A percentile compares a stretch with the other conserved stretches of the same genome.
These are phyloP conservation scores for Coenobita brevimanus DNA, from an alignment of 1,140 invertebrate genomes.

Conservation along the genomic window DNA sequence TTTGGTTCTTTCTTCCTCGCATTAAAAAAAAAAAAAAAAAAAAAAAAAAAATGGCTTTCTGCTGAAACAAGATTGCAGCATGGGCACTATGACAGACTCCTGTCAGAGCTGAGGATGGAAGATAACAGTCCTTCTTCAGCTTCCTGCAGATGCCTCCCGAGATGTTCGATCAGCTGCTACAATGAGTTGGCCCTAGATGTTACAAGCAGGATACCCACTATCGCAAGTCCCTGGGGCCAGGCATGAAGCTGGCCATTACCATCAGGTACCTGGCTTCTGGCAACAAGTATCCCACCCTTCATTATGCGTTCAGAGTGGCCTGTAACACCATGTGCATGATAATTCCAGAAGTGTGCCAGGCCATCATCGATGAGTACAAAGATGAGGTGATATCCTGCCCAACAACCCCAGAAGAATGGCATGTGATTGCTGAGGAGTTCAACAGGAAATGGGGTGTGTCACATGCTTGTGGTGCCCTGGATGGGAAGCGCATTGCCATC, in stretches of 20 bases:
- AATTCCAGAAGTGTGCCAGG: conserved; percentile 7
- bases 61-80: too few relatives aligned
- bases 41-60: too few relatives aligned
- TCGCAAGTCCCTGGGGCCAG: not conserved
- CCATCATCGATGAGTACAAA: conserved; percentile 13
- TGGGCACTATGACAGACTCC: too few relatives aligned
- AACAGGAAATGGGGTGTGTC: conserved; percentile 67
- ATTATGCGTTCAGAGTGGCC: not conserved
- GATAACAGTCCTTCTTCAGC: too few relatives aligned
- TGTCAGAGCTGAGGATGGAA: too few relatives aligned
- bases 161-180: not conserved
- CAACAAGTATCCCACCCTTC: not conserved
- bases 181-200: not conserved
- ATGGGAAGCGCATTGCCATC: conserved; percentile 74
- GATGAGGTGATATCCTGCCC: conserved; percentile 13
- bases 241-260: conserved; percentile 18
- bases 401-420: not conserved
- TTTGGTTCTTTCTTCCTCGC: too few relatives aligned
- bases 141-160: not conserved
- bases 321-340: not conserved
- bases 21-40: too few relatives aligned
- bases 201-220: not conserved
- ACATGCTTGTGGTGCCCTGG: conserved; percentile 73
- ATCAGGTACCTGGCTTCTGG: conserved; percentile 9
- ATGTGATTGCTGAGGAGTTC: conserved; percentile 3